Evolutionary conservation across 35 echinoderm and acorn worm species (phyloP).

Genomic region (Eucidaris tribuloides): DNA sequence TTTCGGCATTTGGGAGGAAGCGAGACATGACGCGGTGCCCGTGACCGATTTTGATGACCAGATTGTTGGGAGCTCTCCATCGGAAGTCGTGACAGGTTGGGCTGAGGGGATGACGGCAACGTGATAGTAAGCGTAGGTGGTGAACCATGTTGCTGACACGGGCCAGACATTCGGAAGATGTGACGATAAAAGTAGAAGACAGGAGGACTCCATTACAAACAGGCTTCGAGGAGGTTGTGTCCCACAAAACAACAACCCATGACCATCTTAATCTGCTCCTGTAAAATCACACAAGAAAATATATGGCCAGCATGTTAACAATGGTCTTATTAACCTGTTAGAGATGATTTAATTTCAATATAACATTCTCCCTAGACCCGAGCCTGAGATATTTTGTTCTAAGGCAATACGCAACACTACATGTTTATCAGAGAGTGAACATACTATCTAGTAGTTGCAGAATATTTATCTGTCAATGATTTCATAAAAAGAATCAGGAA

Average conservation of each 20-base stretch:
- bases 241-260: conserved; percentile 17
- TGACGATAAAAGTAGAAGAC: not conserved
- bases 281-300: too few species aligned
- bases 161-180: not conserved
- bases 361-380: too few species aligned
- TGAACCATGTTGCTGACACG: not conserved
- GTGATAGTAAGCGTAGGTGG: not conserved
- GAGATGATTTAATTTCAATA: too few species aligned
- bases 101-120: not conserved
- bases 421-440: too few species aligned
- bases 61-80: not conserved
- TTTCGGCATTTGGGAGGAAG: not conserved
- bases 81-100: not conserved
- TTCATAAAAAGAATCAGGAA: too few species aligned
- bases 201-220: conserved; percentile 3
- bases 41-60: not conserved
- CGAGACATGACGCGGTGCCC: not conserved
- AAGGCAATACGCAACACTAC: too few species aligned
- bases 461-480: too few species aligned
- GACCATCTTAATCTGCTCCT: not conserved
- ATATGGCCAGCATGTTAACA: too few species aligned
- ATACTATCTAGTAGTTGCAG: too few species aligned
- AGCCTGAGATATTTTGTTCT: too few species aligned
- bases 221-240: not conserved
- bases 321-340: too few species aligned